phyloP scores from a whole-genome alignment of 1,140 invertebrate genomes.

The Muscidifurax raptorellus region DNA sequence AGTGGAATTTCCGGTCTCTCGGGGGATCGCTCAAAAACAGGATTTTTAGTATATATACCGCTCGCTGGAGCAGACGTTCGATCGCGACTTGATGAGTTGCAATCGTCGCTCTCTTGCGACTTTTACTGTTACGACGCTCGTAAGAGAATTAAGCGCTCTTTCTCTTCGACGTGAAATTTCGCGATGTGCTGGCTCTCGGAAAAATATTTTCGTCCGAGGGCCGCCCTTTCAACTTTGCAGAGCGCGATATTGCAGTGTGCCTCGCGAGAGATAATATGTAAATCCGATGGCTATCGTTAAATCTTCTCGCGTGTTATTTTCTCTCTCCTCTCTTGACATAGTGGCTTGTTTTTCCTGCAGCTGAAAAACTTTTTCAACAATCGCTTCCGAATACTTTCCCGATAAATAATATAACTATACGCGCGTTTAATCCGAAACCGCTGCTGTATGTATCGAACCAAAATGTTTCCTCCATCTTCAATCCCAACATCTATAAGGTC shows the following conservation, averaged over 20 bases:
- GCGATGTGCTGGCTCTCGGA: not conserved
- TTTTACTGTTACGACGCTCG: slow-evolving; percentile 1
- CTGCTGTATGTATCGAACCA: too few species aligned
- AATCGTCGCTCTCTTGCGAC: not conserved
- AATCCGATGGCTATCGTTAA: not conserved
- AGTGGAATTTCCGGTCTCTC: slow-evolving; percentile 24
- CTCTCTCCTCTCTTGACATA: not conserved
- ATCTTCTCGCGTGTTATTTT: not conserved
- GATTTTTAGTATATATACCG: not conserved
- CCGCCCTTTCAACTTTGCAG: not conserved
- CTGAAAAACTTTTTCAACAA: not conserved
- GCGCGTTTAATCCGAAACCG: too few species aligned
- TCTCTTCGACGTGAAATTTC: not conserved
- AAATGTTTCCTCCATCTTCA: not conserved
- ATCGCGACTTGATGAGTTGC: not conserved
- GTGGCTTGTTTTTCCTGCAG: not conserved
- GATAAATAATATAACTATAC: not conserved
- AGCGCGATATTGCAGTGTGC: too few species aligned
- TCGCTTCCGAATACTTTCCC: not conserved
- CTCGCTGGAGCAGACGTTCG: not conserved
- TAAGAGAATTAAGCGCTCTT: not conserved
- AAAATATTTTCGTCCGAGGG: not conserved
- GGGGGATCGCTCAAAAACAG: not conserved
- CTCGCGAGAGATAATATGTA: not conserved
- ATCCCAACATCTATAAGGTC: not conserved